Evolutionary conservation across 1,140 invertebrate species (phyloP).

Genomic region (Musca domestica): DNA sequence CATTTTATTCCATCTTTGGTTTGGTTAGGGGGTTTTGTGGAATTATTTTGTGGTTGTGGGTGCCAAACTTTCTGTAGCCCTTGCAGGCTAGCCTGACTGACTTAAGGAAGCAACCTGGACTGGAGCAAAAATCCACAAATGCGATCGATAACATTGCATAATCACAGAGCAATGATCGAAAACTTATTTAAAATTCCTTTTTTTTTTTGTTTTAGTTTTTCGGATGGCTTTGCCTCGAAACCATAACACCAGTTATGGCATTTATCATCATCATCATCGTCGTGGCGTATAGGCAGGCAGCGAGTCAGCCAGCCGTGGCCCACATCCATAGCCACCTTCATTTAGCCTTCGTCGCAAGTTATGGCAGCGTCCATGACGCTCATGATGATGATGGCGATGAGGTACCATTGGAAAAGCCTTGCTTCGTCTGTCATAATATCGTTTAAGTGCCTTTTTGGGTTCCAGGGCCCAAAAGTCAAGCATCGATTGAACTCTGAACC

Average conservation of each 20-base stretch:
- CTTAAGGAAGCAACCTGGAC: too few species aligned
- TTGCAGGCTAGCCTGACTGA: too few species aligned
- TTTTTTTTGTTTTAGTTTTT: background rate
- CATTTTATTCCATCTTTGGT: too few species aligned
- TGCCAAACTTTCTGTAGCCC: too few species aligned
- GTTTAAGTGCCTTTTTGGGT: background rate
- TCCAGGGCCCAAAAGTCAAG: slow-evolving; percentile 3
- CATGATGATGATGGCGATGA: background rate
- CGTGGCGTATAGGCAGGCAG: background rate
- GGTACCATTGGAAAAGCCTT: too few species aligned
- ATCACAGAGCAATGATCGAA: slow-evolving; percentile 3
- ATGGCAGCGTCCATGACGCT: background rate
- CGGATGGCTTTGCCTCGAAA: background rate
- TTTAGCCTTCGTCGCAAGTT: too few species aligned
- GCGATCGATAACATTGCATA: slow-evolving; percentile 18
- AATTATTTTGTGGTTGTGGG: too few species aligned
- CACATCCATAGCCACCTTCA: too few species aligned
- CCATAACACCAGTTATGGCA: slow-evolving; percentile 16
- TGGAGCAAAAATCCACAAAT: background rate
- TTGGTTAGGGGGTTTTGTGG: too few species aligned
- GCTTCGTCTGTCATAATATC: background rate
- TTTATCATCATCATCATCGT: background rate
- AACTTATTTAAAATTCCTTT: slow-evolving; percentile 19
- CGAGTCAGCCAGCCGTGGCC: background rate
- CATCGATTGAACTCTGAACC: slow-evolving; percentile 19